Evolutionary conservation across 2,888 invertebrate genomes (phyloP).

Genomic region (Hirtodrosophila histrioides): DNA sequence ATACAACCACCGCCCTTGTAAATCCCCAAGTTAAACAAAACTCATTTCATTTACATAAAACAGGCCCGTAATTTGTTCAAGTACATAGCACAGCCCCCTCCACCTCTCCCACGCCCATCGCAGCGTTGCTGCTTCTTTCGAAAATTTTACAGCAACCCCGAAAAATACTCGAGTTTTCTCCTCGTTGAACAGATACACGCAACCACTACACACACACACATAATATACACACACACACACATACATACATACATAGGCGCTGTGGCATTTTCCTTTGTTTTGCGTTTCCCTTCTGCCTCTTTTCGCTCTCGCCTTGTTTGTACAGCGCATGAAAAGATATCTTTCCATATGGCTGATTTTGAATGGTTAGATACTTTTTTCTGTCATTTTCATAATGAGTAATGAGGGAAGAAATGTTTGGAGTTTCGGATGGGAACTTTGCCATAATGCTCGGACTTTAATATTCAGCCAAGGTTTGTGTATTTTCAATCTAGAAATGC

Average conservation of each 20-base stretch:
- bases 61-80: constrained; percentile 51
- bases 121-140: constrained; percentile 1
- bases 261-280: constrained; percentile 57
- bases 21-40: constrained; percentile 55
- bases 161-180: constrained; percentile 50
- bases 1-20: constrained; percentile 10
- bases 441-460: constrained; percentile 37
- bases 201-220: constrained; percentile 35
- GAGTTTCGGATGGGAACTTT: constrained; percentile 11
- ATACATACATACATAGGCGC: constrained; percentile 18
- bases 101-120: constrained; percentile 1
- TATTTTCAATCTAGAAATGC: background rate
- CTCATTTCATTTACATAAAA: constrained; percentile 57
- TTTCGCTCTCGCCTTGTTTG: constrained; percentile 46
- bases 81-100: constrained; percentile 40
- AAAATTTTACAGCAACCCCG: constrained; percentile 56
- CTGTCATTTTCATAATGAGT: constrained; percentile 71
- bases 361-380: constrained; percentile 60
- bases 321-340: constrained; percentile 63
- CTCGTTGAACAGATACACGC: constrained; percentile 34
- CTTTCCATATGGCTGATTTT: constrained; percentile 75
- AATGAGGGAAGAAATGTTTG: constrained; percentile 41
- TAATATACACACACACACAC: constrained; percentile 19
- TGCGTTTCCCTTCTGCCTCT: constrained; percentile 12
- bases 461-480: constrained; percentile 9